Evolutionary conservation across 2,797 vertebrate genomes (phyloP), one percentile per base, ranked within the genome.

Genomic region (Threskiornis aethiopicus): DNA sequence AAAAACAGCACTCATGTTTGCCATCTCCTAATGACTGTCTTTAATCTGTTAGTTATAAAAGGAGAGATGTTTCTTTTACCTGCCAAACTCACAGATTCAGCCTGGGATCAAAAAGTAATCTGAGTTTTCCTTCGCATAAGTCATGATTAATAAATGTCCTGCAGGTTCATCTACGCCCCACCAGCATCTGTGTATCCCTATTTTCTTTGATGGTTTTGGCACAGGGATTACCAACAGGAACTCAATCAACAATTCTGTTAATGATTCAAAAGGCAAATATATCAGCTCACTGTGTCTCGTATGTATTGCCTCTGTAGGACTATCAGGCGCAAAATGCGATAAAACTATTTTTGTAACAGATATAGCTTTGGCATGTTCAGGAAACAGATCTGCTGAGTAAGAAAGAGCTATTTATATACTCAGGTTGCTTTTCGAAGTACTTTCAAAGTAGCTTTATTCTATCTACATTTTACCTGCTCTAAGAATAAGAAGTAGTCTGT

Each of bases 211-310:
- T 96, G 95, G 55, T 92, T 97, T 97, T 97, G 96, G 88, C 93
- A 93, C 91, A 97, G 91, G 85, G 85, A 90, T 94, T 96, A 96
- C 66, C 95, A 97, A 96, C 93, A 91, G 96, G 89, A 97, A 95
- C 87, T 96, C 94, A 94, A 91, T 91, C 90, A 97, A 96, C 88
- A 96, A 90, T 95, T 96, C 94, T 96, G 94, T 96, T 97, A 95
- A 96, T 96, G 94, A 97, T 96, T 96, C 91, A 96, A 95, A 94
- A 97, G 93, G 94, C 90, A 97, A 96, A 96, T 96, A 82, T 84
- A 93, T 96, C 96, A 95, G 83, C 94, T 95, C 72, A 87, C 87
- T 79, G 80, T 54, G 54, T 94, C 88, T 96, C 6, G 2, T 78
- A 81, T 55, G 66, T 72, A 79, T 55, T 91, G 87, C 61, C 70